phyloP scores from a whole-genome alignment of 2,113 vertebrate species.

The Myiagra hebetior region DNA sequence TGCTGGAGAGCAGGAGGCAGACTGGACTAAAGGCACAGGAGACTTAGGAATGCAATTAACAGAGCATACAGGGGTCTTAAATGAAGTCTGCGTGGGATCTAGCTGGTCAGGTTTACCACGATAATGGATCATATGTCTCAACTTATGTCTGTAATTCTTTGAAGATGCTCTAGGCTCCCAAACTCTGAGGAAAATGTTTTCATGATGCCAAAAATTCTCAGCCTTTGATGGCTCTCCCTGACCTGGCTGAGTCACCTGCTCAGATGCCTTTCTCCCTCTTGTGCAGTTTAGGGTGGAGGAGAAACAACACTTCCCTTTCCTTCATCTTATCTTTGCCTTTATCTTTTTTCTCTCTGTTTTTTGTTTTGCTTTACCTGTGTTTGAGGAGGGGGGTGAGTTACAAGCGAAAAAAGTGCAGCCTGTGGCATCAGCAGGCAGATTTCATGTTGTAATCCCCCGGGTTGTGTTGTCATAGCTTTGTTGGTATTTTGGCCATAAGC shows the following conservation, averaged over 20 bases:
- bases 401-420: not conserved
- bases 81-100: not conserved
- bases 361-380: not conserved
- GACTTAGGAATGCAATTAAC: not conserved
- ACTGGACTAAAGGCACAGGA: not conserved
- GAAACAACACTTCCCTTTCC: not conserved
- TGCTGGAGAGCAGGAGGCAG: not conserved
- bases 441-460: not conserved
- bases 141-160: not conserved
- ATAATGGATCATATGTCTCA: not conserved
- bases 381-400: fast-evolving
- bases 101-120: not conserved
- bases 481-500: not conserved
- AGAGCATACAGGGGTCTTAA: not conserved
- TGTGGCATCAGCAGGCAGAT: not conserved
- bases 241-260: not conserved
- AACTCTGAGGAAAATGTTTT: not conserved
- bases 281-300: not conserved
- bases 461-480: not conserved
- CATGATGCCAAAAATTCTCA: not conserved
- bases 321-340: not conserved
- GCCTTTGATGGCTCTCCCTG: not conserved
- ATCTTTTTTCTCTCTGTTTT: not conserved
- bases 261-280: not conserved
- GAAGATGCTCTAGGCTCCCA: not conserved